A percentile compares a stretch with the other conserved stretches of the same genome.
phyloP scores from a whole-genome alignment of 2,113 vertebrate species.

The Zosterops pallidus region DNA sequence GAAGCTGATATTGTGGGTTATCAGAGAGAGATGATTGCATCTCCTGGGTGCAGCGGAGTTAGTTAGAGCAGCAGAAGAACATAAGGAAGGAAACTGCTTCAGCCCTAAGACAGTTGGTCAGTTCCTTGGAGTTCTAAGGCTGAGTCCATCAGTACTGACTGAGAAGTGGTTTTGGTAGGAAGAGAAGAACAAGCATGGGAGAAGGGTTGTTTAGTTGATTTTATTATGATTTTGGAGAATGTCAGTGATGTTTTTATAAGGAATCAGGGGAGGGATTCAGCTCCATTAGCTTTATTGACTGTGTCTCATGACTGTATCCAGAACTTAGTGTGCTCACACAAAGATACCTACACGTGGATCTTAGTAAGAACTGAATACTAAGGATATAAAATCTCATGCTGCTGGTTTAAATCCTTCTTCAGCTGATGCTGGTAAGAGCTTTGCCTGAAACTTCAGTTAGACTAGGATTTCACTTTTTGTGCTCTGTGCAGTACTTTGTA shows the following conservation, averaged over 20 bases:
- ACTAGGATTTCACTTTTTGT: not conserved
- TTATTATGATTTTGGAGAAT: not conserved
- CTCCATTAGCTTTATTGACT: not conserved
- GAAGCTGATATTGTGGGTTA: not conserved
- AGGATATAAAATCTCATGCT: not conserved
- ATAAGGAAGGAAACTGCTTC: not conserved
- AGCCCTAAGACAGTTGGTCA: rapidly evolving
- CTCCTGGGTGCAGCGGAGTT: not conserved
- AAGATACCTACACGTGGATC: not conserved
- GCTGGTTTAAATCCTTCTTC: not conserved
- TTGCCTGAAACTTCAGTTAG: not conserved
- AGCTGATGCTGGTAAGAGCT: not conserved
- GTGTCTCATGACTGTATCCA: not conserved
- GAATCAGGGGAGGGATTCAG: not conserved
- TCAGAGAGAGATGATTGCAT: not conserved
- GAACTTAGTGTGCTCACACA: not conserved
- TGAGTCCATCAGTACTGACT: not conserved
- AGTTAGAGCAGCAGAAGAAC: not conserved
- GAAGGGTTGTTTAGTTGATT: not conserved
- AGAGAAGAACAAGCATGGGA: not conserved
- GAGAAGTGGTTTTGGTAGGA: not conserved
- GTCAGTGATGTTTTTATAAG: not conserved
- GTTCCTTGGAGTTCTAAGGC: not conserved
- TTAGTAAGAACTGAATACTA: not conserved
- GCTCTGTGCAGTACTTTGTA: not conserved